Base-by-base conservation (phyloP, 2,888 invertebrate species). In the Trachelus tabidus region DNA sequence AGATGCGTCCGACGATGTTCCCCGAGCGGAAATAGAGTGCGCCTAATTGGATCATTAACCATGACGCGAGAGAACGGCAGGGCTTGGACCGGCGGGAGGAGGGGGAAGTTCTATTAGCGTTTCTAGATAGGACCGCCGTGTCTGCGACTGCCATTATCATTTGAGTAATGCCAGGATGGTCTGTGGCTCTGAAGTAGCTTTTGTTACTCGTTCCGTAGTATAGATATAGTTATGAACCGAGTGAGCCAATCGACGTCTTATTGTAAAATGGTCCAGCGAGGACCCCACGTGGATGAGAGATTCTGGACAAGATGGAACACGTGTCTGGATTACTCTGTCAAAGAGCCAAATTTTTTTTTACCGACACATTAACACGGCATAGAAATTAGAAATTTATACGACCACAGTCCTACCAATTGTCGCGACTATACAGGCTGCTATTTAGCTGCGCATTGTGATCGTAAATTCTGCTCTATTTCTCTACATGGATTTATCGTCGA, bases 1-100 rank as follows among this genome's bases (percentile, higher is more conserved):
- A 71, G 71, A 71, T 71, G 71, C 71, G 71, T 31, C 71, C 31
- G 71, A 71, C 71, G 71, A 56, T 33, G 71, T 31, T 71, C 31
- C 33, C 9, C 33, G 71, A 31, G 71, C 71, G 71, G 71, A 71
- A 71, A 71, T 71, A 71, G 71, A 71, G 79, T 79, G 75, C 78
- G 69, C 76, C 81, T 81, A 81, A 81, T 81, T 81, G 81, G 79
- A 79, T 79, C 79, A 77, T 81, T 81, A 79, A 77, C 76, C 77
- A 34, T 33, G 33, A 75, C 71, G 71, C 71, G 71, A 71, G 71
- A 71, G 71, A 71, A 23, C 71, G 71, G 30, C 31, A 71, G 71
- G 15, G 33, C 71, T 71, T 71, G 71, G 71, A 9, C 9, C 11
- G 35, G 23, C 23, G 6, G 6, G 35, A 3, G 12, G 35, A n/a